These are phyloP conservation scores for Rhabditoides inermis DNA, from an alignment of 2,888 invertebrate genomes.

Conservation along the genomic window DNA sequence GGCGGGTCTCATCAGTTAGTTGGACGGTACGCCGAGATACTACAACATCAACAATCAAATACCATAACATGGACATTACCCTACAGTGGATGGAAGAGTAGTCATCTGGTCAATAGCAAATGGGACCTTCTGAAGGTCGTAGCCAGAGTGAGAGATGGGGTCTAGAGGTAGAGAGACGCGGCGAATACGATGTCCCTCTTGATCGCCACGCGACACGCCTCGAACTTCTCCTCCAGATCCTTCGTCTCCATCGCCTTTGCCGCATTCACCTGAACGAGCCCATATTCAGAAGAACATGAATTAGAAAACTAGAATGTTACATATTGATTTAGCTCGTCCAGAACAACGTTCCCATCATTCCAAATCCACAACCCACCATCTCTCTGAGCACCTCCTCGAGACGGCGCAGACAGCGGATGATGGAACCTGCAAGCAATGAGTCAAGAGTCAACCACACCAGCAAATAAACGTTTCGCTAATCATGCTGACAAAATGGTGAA, in stretches of 20 bases:
- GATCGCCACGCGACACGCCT: constrained; percentile 59
- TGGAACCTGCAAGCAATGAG: constrained; percentile 63
- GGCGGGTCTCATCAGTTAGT: no score
- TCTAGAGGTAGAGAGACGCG: constrained; percentile 83
- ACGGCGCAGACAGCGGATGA: constrained; percentile 84
- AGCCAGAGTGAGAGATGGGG: no score
- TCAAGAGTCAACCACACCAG: neutral
- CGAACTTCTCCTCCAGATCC: constrained; percentile 55
- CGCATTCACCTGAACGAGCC: constrained; percentile 19
- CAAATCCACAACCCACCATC: constrained; percentile 85
- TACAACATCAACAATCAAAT: no score
- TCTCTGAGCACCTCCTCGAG: constrained; percentile 90
- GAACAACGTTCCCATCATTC: constrained; percentile 62
- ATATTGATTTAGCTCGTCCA: neutral
- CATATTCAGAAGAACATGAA: neutral
- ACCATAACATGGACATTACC: no score
- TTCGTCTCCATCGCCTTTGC: constrained; percentile 36
- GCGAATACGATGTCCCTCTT: constrained; percentile 99
- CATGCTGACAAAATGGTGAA: neutral
- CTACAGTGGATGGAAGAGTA: no score
- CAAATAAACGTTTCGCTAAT: neutral
- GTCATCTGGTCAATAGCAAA: no score
- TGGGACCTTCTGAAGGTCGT: no score
- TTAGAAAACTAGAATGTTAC: neutral
- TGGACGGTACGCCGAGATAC: no score